A percentile compares a stretch with the other conserved stretches of the same genome.
phyloP scores from a whole-genome alignment of 2,113 vertebrate genomes.

The Thryonomys swinderianus region DNA sequence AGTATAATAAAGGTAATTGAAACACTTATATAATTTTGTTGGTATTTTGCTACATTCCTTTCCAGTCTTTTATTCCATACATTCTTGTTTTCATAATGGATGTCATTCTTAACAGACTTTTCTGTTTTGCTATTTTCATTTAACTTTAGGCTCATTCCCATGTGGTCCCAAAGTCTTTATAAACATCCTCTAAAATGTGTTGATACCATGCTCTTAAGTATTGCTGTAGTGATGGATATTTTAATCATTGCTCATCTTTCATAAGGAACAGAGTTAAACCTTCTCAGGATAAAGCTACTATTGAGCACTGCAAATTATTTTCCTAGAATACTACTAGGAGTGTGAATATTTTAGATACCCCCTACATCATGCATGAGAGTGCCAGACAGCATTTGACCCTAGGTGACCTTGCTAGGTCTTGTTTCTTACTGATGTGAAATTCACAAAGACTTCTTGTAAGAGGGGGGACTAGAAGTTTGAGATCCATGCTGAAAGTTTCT shows the following conservation, averaged over 20 bases:
- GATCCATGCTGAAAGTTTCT: neutral
- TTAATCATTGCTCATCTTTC: neutral
- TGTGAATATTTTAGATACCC: neutral
- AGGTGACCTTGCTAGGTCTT: neutral
- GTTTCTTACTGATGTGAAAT: neutral
- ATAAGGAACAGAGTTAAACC: neutral
- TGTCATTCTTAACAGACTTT: neutral
- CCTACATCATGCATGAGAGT: neutral
- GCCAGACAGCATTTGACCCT: neutral
- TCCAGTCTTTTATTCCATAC: neutral
- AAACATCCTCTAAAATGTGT: neutral
- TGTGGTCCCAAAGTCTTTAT: neutral
- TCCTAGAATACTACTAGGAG: neutral
- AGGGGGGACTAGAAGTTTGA: neutral
- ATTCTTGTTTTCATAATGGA: neutral
- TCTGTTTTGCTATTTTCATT: neutral
- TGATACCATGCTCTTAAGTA: rapidly evolving
- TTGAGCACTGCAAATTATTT: neutral
- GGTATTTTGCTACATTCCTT: neutral
- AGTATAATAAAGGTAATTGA: neutral
- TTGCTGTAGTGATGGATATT: neutral
- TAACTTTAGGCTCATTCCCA: neutral
- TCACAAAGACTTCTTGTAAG: neutral
- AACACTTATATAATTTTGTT: neutral
- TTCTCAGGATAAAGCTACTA: neutral